These are phyloP conservation scores for Malacosoma neustria DNA, from an alignment of 2,888 invertebrate genomes.

Conservation along the genomic window DNA sequence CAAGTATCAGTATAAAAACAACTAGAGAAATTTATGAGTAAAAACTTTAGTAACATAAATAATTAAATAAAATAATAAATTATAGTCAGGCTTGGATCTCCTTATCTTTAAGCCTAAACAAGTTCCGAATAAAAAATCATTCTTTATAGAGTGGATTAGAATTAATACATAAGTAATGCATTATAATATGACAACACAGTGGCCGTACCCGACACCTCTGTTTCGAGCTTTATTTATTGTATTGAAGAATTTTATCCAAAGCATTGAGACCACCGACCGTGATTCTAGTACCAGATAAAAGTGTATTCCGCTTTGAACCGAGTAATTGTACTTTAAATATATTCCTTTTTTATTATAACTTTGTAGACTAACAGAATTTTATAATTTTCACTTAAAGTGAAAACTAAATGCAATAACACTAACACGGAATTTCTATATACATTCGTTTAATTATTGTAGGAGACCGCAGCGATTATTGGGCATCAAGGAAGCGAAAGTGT, in stretches of 20 bases:
- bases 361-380: too few species aligned
- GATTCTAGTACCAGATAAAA: conserved; percentile 12
- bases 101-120: neutral
- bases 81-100: neutral
- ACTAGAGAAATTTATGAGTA: too few species aligned
- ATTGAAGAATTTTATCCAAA: conserved; percentile 36
- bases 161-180: conserved; percentile 41
- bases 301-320: conserved; percentile 23
- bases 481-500: too few species aligned
- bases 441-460: too few species aligned
- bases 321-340: conserved; percentile 1
- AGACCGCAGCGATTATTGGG: too few species aligned
- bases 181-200: conserved; percentile 37
- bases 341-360: too few species aligned
- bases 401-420: too few species aligned
- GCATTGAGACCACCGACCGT: conserved; percentile 42
- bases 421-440: too few species aligned
- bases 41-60: neutral
- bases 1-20: too few species aligned
- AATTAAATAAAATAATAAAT: neutral
- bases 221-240: conserved; percentile 43
- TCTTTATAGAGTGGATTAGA: conserved; percentile 28
- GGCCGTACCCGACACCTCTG: conserved; percentile 37
- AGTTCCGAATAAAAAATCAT: conserved; percentile 9
- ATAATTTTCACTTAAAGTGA: too few species aligned